Base-by-base conservation (phyloP, 2,888 invertebrate genomes). In the Thecophora atra region DNA sequence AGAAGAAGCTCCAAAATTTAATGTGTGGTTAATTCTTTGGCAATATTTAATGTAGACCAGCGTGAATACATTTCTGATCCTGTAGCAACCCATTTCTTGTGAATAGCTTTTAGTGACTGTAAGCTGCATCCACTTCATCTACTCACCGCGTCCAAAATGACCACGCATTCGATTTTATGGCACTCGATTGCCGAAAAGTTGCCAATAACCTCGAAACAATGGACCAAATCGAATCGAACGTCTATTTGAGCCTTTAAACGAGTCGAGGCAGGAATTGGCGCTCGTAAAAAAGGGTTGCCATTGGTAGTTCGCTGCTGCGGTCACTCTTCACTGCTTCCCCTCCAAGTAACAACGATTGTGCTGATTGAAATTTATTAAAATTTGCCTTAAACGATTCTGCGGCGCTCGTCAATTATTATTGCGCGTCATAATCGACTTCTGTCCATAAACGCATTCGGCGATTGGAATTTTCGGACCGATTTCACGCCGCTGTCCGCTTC, bases 341-440 rank as follows among this genome's bases (percentile, higher is more conserved):
- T 47, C 19, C 15, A 47, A 56, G 1, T 47, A 5, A 5, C 28
- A n/a, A 58, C 58, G 56, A 24, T 68, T 68, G 58, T 68, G 47
- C 51, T 70, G 70, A 70, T 70, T 70, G 62, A 63, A 63, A 63
- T 70, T 70, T 70, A 70, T 70, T 62, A 62, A 70, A 70, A 70
- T 51, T 30, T 56, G 17, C 54, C 44, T 26, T 47, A 47, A 47
- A 15, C 47, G 47, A 47, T 47, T 47, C 47, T 15, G 17, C 15
- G 8, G 17, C 17, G 47, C 47, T 19, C 15, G 69, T 70, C 70
- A 71, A 70, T 68, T 54, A 62, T 52, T 72, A 64, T 72, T 58
- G 28, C 54, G 68, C 75, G 74, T 74, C 66, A 73, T 76, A 79
- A 79, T 79, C 78, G 79, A 77, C 77, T 79, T 76, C 74, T 75